Conservation (phyloP, 2,113 vertebrate genomes). For the Canis aureus region DNA sequence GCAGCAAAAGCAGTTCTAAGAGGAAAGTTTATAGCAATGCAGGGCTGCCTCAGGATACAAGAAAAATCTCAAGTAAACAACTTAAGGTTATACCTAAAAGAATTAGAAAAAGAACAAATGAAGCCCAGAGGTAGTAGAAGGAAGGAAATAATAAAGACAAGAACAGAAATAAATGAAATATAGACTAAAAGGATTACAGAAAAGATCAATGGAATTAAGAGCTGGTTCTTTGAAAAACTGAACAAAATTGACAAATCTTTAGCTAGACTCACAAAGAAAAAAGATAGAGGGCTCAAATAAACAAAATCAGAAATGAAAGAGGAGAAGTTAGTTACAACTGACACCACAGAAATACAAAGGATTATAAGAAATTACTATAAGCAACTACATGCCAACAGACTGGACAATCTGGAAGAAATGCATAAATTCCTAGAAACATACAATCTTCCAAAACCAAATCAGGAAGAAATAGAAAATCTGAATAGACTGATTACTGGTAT, state of each 20-base stretch:
- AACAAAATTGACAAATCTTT: not conserved
- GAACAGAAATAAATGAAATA: no score
- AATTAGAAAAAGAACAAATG: no score
- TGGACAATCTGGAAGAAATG: not conserved
- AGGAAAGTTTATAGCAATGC: not conserved
- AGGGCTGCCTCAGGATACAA: not conserved
- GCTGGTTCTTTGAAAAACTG: no score
- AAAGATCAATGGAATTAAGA: no score
- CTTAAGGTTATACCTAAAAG: no score
- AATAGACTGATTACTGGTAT: not conserved
- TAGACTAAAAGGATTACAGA: no score
- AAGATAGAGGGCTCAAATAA: not conserved
- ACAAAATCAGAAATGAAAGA: not conserved
- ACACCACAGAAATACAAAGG: not conserved
- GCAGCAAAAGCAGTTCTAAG: not conserved
- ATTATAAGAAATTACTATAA: not conserved
- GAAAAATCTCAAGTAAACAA: no score
- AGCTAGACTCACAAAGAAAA: not conserved
- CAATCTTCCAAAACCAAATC: not conserved
- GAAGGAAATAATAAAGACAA: no score
- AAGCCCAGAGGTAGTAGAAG: no score
- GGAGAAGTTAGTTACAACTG: not conserved
- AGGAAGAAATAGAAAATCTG: not conserved
- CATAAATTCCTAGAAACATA: not conserved
- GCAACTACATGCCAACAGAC: not conserved